These are phyloP conservation scores for Stomatorhinus walkeri DNA, from an alignment of 2,797 vertebrate species.

Conservation along the genomic window DNA sequence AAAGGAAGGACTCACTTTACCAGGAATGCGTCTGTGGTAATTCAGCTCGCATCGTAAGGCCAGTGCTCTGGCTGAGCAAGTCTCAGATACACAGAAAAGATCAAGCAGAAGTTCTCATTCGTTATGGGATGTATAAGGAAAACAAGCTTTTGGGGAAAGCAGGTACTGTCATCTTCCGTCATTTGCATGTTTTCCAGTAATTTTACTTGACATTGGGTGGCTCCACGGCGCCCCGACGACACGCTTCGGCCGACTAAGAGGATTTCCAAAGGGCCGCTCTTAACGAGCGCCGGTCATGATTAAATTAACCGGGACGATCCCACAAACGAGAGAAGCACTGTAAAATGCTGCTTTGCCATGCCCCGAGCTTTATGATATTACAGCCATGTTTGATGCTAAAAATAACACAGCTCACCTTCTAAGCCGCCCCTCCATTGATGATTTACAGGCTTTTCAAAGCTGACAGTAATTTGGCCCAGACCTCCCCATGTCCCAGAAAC, in stretches of 20 bases:
- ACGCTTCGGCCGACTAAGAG: neutral
- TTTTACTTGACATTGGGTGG: neutral
- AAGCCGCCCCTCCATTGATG: neutral
- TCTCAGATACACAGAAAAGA: neutral
- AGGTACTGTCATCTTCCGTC: neutral
- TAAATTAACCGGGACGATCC: neutral
- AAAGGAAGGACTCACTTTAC: neutral
- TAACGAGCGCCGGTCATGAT: neutral
- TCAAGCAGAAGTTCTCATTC: neutral
- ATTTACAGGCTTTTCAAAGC: neutral
- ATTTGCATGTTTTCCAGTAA: neutral
- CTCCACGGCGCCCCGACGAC: neutral
- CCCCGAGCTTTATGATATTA: neutral
- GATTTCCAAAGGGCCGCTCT: neutral
- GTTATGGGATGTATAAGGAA: neutral
- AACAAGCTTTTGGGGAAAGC: neutral
- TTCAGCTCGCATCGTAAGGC: too few species aligned
- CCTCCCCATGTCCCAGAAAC: neutral
- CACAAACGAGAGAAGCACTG: neutral
- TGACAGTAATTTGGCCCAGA: neutral
- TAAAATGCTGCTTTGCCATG: neutral
- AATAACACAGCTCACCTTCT: neutral
- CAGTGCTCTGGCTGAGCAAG: neutral
- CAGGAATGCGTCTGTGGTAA: neutral
- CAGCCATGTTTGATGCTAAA: neutral